Evolutionary conservation across 2,888 invertebrate species (phyloP).

Genomic region (Lithophane ornitopus): DNA sequence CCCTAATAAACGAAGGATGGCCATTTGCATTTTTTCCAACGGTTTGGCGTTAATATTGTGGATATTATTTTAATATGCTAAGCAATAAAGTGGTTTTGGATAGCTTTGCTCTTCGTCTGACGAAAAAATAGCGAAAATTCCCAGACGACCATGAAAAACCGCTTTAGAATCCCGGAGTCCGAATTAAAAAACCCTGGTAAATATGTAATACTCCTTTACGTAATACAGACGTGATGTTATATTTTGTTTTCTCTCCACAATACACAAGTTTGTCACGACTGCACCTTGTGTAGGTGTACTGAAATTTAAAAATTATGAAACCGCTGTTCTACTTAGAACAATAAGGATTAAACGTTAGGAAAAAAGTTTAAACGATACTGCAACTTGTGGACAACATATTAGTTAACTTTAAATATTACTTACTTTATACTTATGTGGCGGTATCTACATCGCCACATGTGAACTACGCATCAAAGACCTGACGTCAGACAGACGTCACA

Average conservation of each 20-base stretch:
- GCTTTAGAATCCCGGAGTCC: not conserved
- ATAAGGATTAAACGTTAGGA: not conserved
- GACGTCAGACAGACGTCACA: too few relatives aligned
- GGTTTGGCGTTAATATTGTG: slow-evolving; percentile 25
- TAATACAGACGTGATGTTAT: not conserved
- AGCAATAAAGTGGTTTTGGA: slow-evolving; percentile 5
- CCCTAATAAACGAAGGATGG: slow-evolving; percentile 37
- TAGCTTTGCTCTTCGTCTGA: not conserved
- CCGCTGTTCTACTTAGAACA: not conserved
- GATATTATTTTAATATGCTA: slow-evolving; percentile 21
- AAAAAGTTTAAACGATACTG: not conserved
- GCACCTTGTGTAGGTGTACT: not conserved
- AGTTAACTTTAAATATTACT: not conserved
- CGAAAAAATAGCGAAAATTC: not conserved
- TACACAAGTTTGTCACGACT: not conserved
- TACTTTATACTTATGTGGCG: not conserved
- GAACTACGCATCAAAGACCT: too few relatives aligned
- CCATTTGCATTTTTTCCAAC: slow-evolving; percentile 52
- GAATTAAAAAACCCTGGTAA: not conserved
- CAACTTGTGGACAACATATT: not conserved
- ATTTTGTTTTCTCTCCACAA: not conserved
- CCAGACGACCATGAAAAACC: not conserved
- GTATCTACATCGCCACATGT: too few relatives aligned
- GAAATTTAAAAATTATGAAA: not conserved
- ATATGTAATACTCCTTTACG: not conserved